These are phyloP conservation scores for Pogonophryne albipinna DNA, from an alignment of 2,797 vertebrate species.

Conservation along the genomic window DNA sequence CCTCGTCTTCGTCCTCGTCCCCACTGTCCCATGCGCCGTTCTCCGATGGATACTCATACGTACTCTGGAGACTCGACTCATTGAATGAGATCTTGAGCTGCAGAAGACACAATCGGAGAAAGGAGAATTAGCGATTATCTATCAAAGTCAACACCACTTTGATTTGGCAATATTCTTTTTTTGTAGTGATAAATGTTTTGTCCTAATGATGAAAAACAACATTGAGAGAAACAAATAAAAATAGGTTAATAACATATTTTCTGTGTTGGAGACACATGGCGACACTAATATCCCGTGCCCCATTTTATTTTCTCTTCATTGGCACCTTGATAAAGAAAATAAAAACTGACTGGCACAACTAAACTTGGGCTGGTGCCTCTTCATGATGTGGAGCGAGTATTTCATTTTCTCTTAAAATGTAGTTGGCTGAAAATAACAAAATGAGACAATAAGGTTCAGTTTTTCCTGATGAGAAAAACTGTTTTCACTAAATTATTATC, in stretches of 20 bases:
- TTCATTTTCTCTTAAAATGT: not conserved
- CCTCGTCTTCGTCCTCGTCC: slow-evolving; percentile 86
- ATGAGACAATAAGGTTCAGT: not conserved
- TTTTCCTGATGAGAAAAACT: not conserved
- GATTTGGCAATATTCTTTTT: not conserved
- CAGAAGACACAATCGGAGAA: not conserved
- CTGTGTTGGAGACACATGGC: not conserved
- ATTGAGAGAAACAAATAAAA: not conserved
- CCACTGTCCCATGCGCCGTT: slow-evolving; percentile 89
- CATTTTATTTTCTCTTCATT: slow-evolving; percentile 12
- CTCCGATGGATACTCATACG: slow-evolving; percentile 96
- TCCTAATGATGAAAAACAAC: not conserved
- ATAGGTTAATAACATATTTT: no score
- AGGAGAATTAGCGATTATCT: not conserved
- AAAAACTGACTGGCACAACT: not conserved
- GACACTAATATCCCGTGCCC: not conserved
- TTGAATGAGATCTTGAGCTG: slow-evolving; percentile 99
- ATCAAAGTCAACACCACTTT: not conserved
- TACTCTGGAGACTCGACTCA: slow-evolving; percentile 92
- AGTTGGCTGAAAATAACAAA: not conserved
- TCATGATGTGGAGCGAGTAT: not conserved
- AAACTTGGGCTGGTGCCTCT: not conserved
- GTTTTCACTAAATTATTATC: not conserved
- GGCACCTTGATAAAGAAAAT: slow-evolving; percentile 4
- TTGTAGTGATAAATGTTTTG: not conserved